phyloP scores from a whole-genome alignment of 2,888 invertebrate species.

The Callyntrura sp. region DNA sequence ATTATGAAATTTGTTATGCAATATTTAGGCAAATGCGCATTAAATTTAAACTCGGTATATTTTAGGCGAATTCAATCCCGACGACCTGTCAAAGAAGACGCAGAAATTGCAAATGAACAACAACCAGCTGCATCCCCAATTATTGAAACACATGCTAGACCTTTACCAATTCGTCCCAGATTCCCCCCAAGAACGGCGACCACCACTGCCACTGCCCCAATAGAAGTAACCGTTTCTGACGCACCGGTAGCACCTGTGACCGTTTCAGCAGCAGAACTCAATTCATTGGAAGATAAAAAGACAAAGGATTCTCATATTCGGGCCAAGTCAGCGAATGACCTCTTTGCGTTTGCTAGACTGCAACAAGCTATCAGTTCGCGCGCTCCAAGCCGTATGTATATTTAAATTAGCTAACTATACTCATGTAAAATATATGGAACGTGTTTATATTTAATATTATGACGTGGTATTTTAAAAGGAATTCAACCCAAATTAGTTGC shows the following conservation, averaged over 20 bases:
- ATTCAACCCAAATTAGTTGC: conserved; percentile 70
- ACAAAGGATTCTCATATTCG: conserved; percentile 82
- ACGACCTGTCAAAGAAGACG: conserved; percentile 65
- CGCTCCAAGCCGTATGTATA: conserved; percentile 78
- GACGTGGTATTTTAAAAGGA: conserved; percentile 16
- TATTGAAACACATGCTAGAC: conserved; percentile 67
- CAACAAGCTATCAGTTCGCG: conserved; percentile 83
- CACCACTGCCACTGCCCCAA: conserved; percentile 33
- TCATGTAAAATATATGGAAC: too few species aligned
- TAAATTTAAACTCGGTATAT: conserved; percentile 19
- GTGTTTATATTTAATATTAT: too few species aligned
- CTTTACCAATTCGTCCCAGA: conserved; percentile 67
- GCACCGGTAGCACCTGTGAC: conserved; percentile 51
- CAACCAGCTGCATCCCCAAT: conserved; percentile 67
- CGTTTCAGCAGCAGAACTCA: conserved; percentile 66
- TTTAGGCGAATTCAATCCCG: conserved; percentile 58
- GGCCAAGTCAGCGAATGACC: conserved; percentile 82
- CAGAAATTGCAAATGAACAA: conserved; percentile 60
- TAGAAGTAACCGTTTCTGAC: conserved; percentile 49
- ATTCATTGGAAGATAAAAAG: conserved; percentile 74
- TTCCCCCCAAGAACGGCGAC: conserved; percentile 74
- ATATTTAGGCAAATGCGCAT: neutral
- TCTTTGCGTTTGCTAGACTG: conserved; percentile 82
- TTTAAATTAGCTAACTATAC: neutral
- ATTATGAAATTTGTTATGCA: neutral